A percentile compares a stretch with the other conserved stretches of the same genome.
These are phyloP conservation scores for Rhaphigaster nebulosa DNA, from an alignment of 2,888 invertebrate genomes.

Conservation along the genomic window DNA sequence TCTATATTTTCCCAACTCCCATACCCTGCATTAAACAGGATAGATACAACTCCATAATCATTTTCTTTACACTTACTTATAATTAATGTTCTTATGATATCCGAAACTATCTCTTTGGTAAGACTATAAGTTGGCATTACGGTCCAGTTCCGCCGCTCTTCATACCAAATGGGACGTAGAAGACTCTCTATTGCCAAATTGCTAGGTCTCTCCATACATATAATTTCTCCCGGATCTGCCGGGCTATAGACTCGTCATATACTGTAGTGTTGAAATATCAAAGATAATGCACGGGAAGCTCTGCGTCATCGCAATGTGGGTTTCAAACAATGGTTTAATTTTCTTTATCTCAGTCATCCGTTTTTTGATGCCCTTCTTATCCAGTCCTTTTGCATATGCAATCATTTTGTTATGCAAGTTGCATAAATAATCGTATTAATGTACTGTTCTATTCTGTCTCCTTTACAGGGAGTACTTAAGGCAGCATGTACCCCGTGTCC, in stretches of 20 bases:
- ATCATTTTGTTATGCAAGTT: not conserved
- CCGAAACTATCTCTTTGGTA: not conserved
- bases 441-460: not conserved
- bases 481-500: too few species aligned
- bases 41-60: too few species aligned
- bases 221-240: slow-evolving; percentile 9
- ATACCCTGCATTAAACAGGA: too few species aligned
- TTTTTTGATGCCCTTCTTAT: not conserved
- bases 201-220: not conserved
- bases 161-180: not conserved
- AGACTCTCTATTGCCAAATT: not conserved
- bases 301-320: not conserved
- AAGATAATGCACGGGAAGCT: not conserved
- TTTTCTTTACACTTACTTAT: not conserved
- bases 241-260: not conserved
- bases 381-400: not conserved
- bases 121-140: not conserved
- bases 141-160: not conserved
- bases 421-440: not conserved
- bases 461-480: not conserved
- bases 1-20: too few species aligned
- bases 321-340: slow-evolving; percentile 4
- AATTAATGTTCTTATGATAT: not conserved
- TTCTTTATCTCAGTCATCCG: not conserved
- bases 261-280: not conserved